phyloP scores from a whole-genome alignment of 2,797 vertebrate genomes.

The Luscinia megarhynchos region DNA sequence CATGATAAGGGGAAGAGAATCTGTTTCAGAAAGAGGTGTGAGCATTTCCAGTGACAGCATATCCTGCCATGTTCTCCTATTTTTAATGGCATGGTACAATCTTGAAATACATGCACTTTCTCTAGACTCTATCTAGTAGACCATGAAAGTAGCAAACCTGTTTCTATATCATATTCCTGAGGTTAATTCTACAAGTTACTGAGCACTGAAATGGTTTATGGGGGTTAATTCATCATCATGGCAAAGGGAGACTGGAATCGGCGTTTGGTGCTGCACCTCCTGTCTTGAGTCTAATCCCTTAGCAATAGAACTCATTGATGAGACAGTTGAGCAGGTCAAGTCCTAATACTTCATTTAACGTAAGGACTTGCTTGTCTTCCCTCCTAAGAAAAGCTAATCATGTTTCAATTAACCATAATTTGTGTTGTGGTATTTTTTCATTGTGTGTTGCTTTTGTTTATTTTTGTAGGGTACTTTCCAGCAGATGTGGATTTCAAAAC shows the following conservation, averaged over 20 bases:
- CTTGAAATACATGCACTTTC: not conserved
- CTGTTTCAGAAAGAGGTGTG: not conserved
- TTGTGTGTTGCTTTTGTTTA: conserved; percentile 15
- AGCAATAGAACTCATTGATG: not conserved
- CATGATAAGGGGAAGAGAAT: not conserved
- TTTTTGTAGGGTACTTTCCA: conserved; percentile 93
- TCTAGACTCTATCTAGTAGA: not conserved
- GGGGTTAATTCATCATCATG: not conserved
- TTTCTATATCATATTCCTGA: not conserved
- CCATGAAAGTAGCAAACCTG: not conserved
- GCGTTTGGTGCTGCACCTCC: not conserved
- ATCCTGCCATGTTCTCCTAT: not conserved
- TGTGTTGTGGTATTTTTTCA: not conserved
- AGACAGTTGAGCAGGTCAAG: not conserved
- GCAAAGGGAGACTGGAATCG: not conserved
- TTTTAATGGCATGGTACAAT: not conserved
- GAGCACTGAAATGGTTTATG: not conserved
- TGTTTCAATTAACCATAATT: not conserved
- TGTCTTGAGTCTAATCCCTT: not conserved
- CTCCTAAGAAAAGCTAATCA: not conserved
- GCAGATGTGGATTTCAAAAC: conserved; percentile 99
- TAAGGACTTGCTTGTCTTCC: not conserved
- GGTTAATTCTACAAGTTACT: not conserved
- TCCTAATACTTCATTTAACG: not conserved
- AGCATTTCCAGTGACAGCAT: not conserved